phyloP scores from a whole-genome alignment of 1,140 invertebrate species.

The Epicauta chinensis region DNA sequence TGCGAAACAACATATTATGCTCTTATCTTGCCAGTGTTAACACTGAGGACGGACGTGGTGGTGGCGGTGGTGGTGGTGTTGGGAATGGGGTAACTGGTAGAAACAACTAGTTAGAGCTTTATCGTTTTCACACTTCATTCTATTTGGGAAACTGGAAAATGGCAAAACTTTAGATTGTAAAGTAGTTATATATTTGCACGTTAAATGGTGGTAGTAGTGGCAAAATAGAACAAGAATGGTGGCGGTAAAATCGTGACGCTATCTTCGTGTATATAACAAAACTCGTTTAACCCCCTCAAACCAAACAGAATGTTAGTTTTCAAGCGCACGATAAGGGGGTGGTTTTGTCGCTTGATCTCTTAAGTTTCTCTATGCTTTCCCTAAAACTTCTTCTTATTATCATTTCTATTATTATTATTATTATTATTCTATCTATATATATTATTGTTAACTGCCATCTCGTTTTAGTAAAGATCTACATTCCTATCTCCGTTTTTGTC shows the following conservation, averaged over 20 bases:
- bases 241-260: not conserved
- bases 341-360: conserved; percentile 4
- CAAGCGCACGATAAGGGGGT: not conserved
- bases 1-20: conserved; percentile 15
- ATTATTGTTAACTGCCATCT: too few species aligned
- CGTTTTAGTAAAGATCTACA: too few species aligned
- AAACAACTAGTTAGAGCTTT: conserved; percentile 20
- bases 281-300: not conserved
- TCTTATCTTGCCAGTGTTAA: conserved; percentile 13
- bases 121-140: conserved; percentile 29
- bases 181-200: too few species aligned
- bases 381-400: conserved; percentile 12
- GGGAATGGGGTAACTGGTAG: too few species aligned
- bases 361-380: conserved; percentile 14
- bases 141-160: conserved; percentile 18
- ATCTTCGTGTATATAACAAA: conserved; percentile 16
- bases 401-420: not conserved
- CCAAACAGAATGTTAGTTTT: not conserved
- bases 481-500: too few species aligned
- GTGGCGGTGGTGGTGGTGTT: too few species aligned
- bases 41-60: conserved; percentile 5
- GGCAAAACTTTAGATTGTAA: conserved; percentile 21
- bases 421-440: not conserved
- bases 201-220: too few species aligned
- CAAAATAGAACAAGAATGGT: not conserved